Evolutionary conservation across 2,113 vertebrate species (phyloP).

Genomic region (Maccullochella peelii): DNA sequence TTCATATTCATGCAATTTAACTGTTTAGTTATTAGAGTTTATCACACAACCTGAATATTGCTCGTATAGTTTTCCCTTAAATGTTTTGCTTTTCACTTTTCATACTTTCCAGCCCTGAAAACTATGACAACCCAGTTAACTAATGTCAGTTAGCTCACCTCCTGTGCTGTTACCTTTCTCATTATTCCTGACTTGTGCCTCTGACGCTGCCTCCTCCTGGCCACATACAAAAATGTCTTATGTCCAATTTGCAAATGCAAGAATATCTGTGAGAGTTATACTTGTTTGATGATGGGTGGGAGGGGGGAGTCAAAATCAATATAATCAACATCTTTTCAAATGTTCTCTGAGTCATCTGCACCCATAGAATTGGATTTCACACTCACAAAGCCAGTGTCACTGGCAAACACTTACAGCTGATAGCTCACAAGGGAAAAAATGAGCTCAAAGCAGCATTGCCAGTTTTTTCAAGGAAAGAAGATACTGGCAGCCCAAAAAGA

Average conservation of each 20-base stretch:
- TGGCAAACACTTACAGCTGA: slow-evolving; percentile 29
- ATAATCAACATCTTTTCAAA: slow-evolving; percentile 43
- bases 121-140: slow-evolving; percentile 39
- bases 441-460: background rate
- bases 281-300: background rate
- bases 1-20: background rate
- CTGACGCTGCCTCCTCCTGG: slow-evolving; percentile 33
- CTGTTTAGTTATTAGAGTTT: background rate
- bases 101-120: slow-evolving; percentile 16
- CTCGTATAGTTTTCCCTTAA: background rate
- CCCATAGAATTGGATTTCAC: slow-evolving; percentile 32
- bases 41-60: background rate
- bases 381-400: slow-evolving; percentile 20
- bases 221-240: slow-evolving; percentile 2
- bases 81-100: slow-evolving; percentile 22
- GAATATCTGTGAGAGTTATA: slow-evolving; percentile 1
- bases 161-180: slow-evolving; percentile 35
- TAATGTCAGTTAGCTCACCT: slow-evolving; percentile 43
- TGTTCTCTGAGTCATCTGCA: slow-evolving; percentile 25
- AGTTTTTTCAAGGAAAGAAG: background rate
- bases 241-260: slow-evolving; percentile 32
- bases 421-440: slow-evolving; percentile 5
- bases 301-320: slow-evolving; percentile 35
- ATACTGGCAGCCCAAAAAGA: background rate
- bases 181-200: slow-evolving; percentile 53